Evolutionary conservation across 2,888 invertebrate species (phyloP).

Genomic region (Alloplasta piceator): DNA sequence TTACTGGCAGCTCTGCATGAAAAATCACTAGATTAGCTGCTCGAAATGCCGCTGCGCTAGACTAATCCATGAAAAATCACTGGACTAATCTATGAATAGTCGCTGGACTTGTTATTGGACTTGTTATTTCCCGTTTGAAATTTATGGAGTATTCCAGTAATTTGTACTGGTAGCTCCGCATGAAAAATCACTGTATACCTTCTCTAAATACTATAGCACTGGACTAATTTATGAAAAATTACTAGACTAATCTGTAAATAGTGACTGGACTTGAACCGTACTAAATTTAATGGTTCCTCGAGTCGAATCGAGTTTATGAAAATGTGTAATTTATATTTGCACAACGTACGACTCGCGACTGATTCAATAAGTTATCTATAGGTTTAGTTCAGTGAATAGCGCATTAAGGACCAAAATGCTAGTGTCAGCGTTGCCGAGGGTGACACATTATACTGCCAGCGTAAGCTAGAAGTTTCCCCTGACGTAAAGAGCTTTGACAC

Average conservation of each 20-base stretch:
- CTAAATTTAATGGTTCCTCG: background rate
- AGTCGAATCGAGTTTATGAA: background rate
- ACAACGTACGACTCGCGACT: slow-evolving; percentile 33
- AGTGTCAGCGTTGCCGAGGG: slow-evolving; percentile 36
- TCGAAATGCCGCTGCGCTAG: too few species aligned
- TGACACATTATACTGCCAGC: slow-evolving; percentile 52
- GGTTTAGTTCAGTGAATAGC: slow-evolving; percentile 60
- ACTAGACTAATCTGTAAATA: background rate
- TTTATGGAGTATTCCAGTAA: too few species aligned
- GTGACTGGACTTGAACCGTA: background rate
- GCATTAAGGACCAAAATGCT: slow-evolving; percentile 35
- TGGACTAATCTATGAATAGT: too few species aligned
- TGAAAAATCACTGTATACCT: too few species aligned
- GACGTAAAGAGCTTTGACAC: slow-evolving; percentile 48
- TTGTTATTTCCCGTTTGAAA: too few species aligned
- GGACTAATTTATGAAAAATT: too few species aligned
- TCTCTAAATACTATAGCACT: too few species aligned
- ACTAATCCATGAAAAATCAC: too few species aligned
- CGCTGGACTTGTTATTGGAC: too few species aligned
- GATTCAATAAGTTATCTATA: slow-evolving; percentile 64
- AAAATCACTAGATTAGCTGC: too few species aligned
- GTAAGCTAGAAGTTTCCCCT: slow-evolving; percentile 59
- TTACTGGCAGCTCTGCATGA: too few species aligned
- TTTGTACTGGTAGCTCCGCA: too few species aligned
- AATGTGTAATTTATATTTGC: background rate